A percentile compares a stretch with the other conserved stretches of the same genome.
phyloP scores from a whole-genome alignment of 2,888 invertebrate genomes.

The Entomobrya proxima region DNA sequence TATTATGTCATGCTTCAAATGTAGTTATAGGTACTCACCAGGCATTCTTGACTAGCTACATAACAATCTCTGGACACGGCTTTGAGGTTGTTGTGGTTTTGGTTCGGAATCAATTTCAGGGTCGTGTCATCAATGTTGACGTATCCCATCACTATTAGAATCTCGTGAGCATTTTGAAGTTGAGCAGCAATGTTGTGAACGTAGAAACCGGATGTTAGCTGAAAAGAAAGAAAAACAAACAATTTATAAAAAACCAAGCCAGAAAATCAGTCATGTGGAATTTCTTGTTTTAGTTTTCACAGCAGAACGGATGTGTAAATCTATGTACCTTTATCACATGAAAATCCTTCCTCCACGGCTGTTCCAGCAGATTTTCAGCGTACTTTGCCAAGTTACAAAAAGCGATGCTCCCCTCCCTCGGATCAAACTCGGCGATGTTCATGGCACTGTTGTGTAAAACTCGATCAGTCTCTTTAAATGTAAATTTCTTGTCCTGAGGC shows the following conservation, averaged over 20 bases:
- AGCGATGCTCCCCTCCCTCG: constrained; percentile 87
- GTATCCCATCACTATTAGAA: constrained; percentile 91
- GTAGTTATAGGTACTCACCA: constrained; percentile 79
- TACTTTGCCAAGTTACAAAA: constrained; percentile 91
- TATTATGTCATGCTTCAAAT: neutral
- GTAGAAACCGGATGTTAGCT: constrained; percentile 92
- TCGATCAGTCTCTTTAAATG: constrained; percentile 85
- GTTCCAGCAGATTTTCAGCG: constrained; percentile 89
- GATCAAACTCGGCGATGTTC: constrained; percentile 86
- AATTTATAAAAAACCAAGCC: constrained; percentile 29
- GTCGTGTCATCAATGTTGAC: constrained; percentile 78
- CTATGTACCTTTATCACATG: constrained; percentile 84
- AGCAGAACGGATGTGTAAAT: neutral
- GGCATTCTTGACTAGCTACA: constrained; percentile 91
- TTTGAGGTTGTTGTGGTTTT: constrained; percentile 84
- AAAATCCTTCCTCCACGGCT: constrained; percentile 94
- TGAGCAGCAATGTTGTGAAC: constrained; percentile 91
- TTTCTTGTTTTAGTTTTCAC: neutral
- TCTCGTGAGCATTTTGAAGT: constrained; percentile 85
- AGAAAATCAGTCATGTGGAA: constrained; percentile 19
- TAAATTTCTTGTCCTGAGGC: constrained; percentile 88
- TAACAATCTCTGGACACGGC: constrained; percentile 89
- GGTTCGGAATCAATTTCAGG: constrained; percentile 58
- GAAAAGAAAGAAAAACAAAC: constrained; percentile 68
- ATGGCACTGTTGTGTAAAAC: constrained; percentile 86